Conservation (phyloP, 2,113 vertebrate genomes). For the Syngnathus scovelli region DNA sequence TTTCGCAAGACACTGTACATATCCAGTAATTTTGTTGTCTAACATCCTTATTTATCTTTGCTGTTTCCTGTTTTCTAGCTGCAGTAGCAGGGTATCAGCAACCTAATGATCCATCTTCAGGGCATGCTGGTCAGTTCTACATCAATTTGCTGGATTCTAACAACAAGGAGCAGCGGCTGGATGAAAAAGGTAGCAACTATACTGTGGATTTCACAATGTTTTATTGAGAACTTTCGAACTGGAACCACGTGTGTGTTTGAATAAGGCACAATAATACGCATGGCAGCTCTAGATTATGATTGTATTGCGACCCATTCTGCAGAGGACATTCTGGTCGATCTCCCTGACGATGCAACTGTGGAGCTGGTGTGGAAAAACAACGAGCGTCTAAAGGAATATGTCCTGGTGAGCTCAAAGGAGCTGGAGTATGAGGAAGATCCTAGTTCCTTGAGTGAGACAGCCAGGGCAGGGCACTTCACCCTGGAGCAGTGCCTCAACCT, state of each 20-base stretch:
- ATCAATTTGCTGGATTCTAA: conserved; percentile 81
- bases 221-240: no score
- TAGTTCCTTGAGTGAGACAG: conserved; percentile 85
- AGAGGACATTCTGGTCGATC: conserved; percentile 79
- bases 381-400: conserved; percentile 89
- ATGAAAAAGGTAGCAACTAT: conserved; percentile 83
- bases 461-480: conserved; percentile 91
- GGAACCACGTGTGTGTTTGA: neutral
- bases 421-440: conserved; percentile 91
- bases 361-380: conserved; percentile 98
- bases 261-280: no score
- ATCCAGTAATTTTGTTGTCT: neutral
- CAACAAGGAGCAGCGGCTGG: conserved; percentile 85
- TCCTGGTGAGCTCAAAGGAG: conserved; percentile 93
- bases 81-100: conserved; percentile 93
- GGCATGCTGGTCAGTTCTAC: conserved; percentile 83
- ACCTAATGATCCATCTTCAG: conserved; percentile 71
- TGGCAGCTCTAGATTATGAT: neutral
- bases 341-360: conserved; percentile 81
- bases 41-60: neutral
- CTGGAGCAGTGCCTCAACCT: conserved; percentile 97
- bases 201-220: neutral
- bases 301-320: neutral
- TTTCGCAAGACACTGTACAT: no score
- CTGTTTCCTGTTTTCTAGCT: conserved; percentile 61